These are phyloP conservation scores for Andrena hattorfiana DNA, from an alignment of 2,888 invertebrate genomes.

Conservation along the genomic window DNA sequence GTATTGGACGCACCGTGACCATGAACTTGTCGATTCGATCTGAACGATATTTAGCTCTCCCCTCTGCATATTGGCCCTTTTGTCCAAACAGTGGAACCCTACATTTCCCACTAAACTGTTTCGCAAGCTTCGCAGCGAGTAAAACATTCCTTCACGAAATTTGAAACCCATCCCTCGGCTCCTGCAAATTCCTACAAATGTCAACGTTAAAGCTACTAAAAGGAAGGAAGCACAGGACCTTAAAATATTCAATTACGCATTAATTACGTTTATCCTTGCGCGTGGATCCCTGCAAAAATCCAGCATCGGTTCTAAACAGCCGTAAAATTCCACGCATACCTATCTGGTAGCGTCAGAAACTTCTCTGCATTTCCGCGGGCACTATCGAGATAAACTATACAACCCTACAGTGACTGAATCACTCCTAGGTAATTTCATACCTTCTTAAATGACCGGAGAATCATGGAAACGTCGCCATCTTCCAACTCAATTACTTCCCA, in stretches of 20 bases:
- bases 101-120: too few species aligned
- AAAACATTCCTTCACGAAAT: too few species aligned
- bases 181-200: too few species aligned
- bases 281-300: conserved; percentile 13
- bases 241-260: too few species aligned
- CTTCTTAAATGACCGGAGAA: conserved; percentile 3
- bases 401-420: conserved; percentile 26
- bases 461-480: conserved; percentile 15
- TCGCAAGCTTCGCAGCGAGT: too few species aligned
- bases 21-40: conserved; percentile 47
- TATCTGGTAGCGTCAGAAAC: conserved; percentile 35
- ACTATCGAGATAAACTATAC: conserved; percentile 13
- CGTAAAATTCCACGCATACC: conserved; percentile 45
- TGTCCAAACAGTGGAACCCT: too few species aligned
- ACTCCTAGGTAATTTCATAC: conserved; percentile 20
- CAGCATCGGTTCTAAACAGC: background rate
- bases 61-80: too few species aligned
- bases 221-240: too few species aligned
- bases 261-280: background rate
- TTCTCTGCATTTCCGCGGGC: conserved; percentile 35
- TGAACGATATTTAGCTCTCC: background rate
- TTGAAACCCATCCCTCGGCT: too few species aligned
- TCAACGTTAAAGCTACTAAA: too few species aligned
- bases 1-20: conserved; percentile 23
- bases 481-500: conserved; percentile 24